A percentile compares a stretch with the other conserved stretches of the same genome.
phyloP scores from a whole-genome alignment of 2,888 invertebrate genomes.

The Eulithis testata region DNA sequence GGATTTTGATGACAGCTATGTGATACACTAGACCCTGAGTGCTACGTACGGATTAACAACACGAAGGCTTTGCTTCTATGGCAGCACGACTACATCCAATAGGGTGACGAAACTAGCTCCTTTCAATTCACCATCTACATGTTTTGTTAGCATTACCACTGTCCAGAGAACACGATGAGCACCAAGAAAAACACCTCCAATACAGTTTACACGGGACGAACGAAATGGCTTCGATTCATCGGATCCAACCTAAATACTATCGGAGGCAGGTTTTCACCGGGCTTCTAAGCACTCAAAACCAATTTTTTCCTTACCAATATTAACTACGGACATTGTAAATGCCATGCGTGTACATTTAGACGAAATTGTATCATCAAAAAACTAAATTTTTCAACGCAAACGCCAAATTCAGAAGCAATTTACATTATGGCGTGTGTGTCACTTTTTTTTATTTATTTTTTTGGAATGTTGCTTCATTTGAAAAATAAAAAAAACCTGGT shows the following conservation, averaged over 20 bases:
- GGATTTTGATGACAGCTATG: slow-evolving; percentile 65
- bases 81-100: slow-evolving; percentile 70
- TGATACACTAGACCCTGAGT: slow-evolving; percentile 70
- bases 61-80: slow-evolving; percentile 69
- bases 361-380: slow-evolving; percentile 69
- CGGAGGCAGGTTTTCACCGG: slow-evolving; percentile 51
- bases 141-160: slow-evolving; percentile 47
- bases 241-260: slow-evolving; percentile 76
- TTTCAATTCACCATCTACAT: slow-evolving; percentile 52
- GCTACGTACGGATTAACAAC: slow-evolving; percentile 69
- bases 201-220: slow-evolving; percentile 65
- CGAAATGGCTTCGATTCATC: slow-evolving; percentile 81
- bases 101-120: slow-evolving; percentile 72
- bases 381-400: slow-evolving; percentile 75
- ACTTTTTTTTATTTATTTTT: slow-evolving; percentile 73
- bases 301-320: slow-evolving; percentile 73
- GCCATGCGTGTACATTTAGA: slow-evolving; percentile 66
- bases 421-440: slow-evolving; percentile 85
- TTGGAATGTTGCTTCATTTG: slow-evolving; percentile 53
- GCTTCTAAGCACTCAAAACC: slow-evolving; percentile 44
- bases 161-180: slow-evolving; percentile 43
- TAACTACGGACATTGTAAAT: slow-evolving; percentile 77
- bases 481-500: slow-evolving; percentile 7
- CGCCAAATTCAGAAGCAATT: slow-evolving; percentile 82
- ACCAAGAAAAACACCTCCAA: slow-evolving; percentile 53